Percentiles rank a stretch among this genome's conserved stretches.
These are phyloP conservation scores for Cyphomyrmex costatus DNA, from an alignment of 1,140 invertebrate species.

Conservation along the genomic window DNA sequence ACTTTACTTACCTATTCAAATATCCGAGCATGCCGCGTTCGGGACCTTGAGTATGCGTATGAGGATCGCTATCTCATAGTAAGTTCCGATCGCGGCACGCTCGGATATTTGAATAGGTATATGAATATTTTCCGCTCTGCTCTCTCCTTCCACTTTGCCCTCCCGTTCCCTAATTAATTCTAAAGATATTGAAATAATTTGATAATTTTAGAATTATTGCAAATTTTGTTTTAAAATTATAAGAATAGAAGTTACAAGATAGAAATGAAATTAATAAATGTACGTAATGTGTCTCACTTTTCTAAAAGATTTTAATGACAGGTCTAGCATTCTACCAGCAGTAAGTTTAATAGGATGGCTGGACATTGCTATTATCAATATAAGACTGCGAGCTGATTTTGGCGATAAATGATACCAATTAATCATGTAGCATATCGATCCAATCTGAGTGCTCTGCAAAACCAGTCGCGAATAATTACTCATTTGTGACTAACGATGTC, in stretches of 20 bases:
- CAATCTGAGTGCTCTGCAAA: conserved; percentile 72
- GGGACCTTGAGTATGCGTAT: no score
- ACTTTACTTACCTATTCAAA: no score
- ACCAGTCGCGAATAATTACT: neutral
- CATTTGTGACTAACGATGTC: neutral
- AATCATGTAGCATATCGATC: conserved; percentile 68
- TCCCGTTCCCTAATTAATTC: no score
- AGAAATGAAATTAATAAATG: neutral
- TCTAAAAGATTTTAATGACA: conserved; percentile 65
- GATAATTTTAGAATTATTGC: neutral
- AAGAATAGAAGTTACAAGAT: neutral
- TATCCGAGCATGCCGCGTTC: no score
- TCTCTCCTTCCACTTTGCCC: no score
- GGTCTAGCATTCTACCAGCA: conserved; percentile 74
- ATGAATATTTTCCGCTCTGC: no score
- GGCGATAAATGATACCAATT: conserved; percentile 75
- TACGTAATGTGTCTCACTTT: conserved; percentile 49
- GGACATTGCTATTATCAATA: conserved; percentile 73
- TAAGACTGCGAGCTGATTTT: conserved; percentile 62
- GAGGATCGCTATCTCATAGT: no score
- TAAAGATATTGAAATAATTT: neutral
- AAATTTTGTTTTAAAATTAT: neutral
- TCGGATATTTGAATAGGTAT: no score
- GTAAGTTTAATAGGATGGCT: conserved; percentile 72
- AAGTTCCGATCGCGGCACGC: no score